Evolutionary conservation across 2,113 vertebrate genomes (phyloP).

Genomic region (Odocoileus hemionus): DNA sequence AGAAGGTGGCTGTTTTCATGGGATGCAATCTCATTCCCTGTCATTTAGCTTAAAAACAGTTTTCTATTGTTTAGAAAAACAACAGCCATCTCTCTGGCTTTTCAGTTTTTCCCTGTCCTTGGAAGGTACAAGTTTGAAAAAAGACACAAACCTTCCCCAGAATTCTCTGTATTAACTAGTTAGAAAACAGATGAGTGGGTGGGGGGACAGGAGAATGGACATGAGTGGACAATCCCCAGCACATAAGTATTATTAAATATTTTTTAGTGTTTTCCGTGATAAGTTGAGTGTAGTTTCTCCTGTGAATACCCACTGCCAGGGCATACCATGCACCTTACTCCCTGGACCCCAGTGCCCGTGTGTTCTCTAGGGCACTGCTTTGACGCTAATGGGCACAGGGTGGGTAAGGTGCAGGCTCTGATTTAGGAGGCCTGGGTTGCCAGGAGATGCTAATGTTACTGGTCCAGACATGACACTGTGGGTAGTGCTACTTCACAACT

Average conservation of each 20-base stretch:
- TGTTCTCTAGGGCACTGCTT: not conserved
- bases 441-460: not conserved
- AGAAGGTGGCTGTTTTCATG: not conserved
- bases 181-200: not conserved
- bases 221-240: not conserved
- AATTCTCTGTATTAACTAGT: not conserved
- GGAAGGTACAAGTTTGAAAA: not conserved
- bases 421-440: not conserved
- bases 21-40: not conserved
- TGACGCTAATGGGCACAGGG: accelerated
- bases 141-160: not conserved
- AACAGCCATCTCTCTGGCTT: not conserved
- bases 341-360: not conserved
- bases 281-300: not conserved
- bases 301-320: not conserved
- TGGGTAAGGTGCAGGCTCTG: not conserved
- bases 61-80: conserved; percentile 2
- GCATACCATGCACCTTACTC: not conserved
- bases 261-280: not conserved
- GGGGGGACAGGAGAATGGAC: not conserved
- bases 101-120: not conserved
- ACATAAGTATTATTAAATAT: not conserved
- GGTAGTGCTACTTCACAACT: not conserved
- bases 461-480: not conserved
- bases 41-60: not conserved